Base-by-base conservation (phyloP, 2,797 vertebrate genomes). In the Enteromius afrohamiltoni region DNA sequence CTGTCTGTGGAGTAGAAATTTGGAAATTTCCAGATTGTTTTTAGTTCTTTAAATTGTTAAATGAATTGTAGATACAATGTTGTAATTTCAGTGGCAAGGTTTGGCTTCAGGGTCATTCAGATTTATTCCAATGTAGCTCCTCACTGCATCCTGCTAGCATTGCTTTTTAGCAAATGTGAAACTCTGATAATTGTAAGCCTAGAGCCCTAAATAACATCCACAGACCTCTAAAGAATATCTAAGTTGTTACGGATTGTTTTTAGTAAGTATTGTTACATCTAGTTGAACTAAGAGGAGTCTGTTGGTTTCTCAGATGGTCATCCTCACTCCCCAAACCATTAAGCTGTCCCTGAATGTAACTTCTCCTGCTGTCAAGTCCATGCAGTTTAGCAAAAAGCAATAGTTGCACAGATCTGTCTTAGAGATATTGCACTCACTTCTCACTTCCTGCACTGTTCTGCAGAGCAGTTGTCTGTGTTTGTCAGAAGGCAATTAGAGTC, bases 61-160 rank as follows among this genome's bases (percentile, higher is more conserved):
- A 86, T 86, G 51, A 10, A 83, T 84, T 70, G 51, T 14, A 47
- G 83, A 31, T 58, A 40, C 26, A 74, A n/a, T n/a, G 0, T 85
- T 84, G 58, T 49, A 71, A 79, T 79, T n/a, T 42, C n/a, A 49
- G 69, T 60, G 55, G 47, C 60, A 42, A n/a, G 84, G 77, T 82
- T 87, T 75, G 85, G 64, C 84, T 83, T 62, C 74, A 40, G 77
- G 73, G 85, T 85, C 79, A 73, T 40, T 16, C 3, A 34, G 78
- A 73, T 75, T 47, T 81, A 49, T 68, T 71, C n/a, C 74, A 83
- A 70, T 82, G 31, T 19, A 31, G 55, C 31, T 21, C 40, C 83
- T 90, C 87, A 89, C 91, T 89, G 83, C 80, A 34, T 85, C 34
- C 60, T 87, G 76, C 77, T 4, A 21, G 78, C 79, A 76, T 26